Conservation (phyloP, 2,113 vertebrate genomes). For the Lepisosteus oculatus region DNA sequence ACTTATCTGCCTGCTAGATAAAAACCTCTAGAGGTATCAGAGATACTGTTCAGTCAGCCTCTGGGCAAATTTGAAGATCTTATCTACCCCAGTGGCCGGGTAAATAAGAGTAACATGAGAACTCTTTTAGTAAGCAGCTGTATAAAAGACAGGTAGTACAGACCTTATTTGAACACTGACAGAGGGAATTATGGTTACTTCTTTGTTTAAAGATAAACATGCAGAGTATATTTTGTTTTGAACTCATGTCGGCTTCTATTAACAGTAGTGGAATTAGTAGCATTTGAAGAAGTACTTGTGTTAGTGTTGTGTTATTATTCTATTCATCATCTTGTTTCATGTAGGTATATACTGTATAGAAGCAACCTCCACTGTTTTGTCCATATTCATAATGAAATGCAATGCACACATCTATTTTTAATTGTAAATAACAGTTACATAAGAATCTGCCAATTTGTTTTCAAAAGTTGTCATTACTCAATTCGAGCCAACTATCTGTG, state of each 20-base stretch:
- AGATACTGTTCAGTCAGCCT: constrained; percentile 57
- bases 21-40: constrained; percentile 57
- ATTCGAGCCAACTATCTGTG: too few species aligned
- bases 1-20: constrained; percentile 69
- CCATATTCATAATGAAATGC: too few species aligned
- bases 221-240: not conserved
- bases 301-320: too few species aligned
- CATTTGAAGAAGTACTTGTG: too few species aligned
- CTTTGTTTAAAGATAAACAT: not conserved
- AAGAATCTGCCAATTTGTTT: too few species aligned
- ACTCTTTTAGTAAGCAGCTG: not conserved
- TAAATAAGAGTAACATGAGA: constrained; percentile 2
- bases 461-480: too few species aligned
- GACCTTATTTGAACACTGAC: constrained; percentile 7
- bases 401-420: too few species aligned
- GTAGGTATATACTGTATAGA: too few species aligned
- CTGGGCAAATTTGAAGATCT: constrained; percentile 68
- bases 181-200: not conserved
- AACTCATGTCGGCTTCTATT: not conserved
- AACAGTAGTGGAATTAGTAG: too few species aligned
- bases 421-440: too few species aligned
- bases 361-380: too few species aligned
- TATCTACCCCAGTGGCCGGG: constrained; percentile 44
- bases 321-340: too few species aligned
- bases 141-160: not conserved